A percentile compares a stretch with the other conserved stretches of the same genome.
phyloP scores from a whole-genome alignment of 2,888 invertebrate species.

The Asteroscopus sphinx region DNA sequence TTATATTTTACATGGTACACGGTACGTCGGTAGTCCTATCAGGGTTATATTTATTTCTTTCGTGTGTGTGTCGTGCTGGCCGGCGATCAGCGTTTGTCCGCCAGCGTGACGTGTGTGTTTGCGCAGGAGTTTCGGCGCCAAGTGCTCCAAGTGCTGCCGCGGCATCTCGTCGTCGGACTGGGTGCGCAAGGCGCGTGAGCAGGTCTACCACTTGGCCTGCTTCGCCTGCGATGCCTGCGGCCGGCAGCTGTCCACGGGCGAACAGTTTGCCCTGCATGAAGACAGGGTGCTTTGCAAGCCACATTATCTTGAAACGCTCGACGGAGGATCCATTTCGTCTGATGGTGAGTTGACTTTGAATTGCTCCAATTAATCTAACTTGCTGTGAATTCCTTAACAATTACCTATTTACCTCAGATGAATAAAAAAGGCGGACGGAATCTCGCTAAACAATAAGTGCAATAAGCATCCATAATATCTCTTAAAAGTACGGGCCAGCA shows the following conservation, averaged over 20 bases:
- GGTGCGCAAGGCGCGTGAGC: constrained; percentile 98
- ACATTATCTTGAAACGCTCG: constrained; percentile 98
- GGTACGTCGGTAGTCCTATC: constrained; percentile 4
- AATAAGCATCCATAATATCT: too few relatives aligned
- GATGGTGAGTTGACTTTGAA: constrained; percentile 91
- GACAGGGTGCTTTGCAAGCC: constrained; percentile 98
- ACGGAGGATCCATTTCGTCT: constrained; percentile 96
- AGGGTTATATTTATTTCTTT: constrained; percentile 2
- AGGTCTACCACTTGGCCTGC: constrained; percentile 99
- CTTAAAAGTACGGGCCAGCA: too few relatives aligned
- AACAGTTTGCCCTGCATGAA: constrained; percentile 99
- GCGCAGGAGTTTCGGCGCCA: constrained; percentile 97
- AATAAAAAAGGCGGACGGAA: too few relatives aligned
- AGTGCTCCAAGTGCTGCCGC: constrained; percentile 98
- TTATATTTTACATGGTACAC: constrained; percentile 9
- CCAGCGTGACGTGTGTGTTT: constrained; percentile 55
- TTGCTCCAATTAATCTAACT: not conserved
- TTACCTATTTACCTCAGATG: too few relatives aligned
- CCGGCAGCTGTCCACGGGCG: constrained; percentile 97
- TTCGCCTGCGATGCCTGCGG: constrained; percentile 99
- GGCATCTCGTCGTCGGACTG: constrained; percentile 98
- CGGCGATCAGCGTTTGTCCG: constrained; percentile 21
- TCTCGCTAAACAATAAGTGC: too few relatives aligned
- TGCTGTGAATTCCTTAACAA: not conserved
- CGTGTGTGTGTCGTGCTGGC: constrained; percentile 18